Base-by-base conservation (phyloP, 1,140 invertebrate genomes). In the Charaxes varanes region DNA sequence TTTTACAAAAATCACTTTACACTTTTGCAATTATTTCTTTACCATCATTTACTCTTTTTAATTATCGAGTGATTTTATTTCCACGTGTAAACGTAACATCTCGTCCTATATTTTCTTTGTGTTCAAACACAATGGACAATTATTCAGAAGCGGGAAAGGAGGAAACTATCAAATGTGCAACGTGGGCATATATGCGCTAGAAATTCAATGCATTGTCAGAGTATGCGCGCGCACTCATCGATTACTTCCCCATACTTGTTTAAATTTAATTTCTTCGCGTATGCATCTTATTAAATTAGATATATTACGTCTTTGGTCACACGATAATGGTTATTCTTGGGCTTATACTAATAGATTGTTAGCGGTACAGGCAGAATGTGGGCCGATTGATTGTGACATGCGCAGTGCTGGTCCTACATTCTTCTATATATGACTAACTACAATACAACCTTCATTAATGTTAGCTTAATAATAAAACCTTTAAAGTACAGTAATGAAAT, bases 201-300 rank as follows among this genome's bases (percentile, higher is more conserved):
- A 45, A 27, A 26, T 43, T 47, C 45, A 59, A 72, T 64, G 69
- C 53, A 62, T 57, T 65, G 49, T 62, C 53, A 41, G 18, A 36
- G 37, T 23, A 32, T 79, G 74, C 74, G 74, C 74, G 72, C 74
- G 74, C 74, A 79, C 32, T 18, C 56, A 68, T 77, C 56, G 72
- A 77, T 77, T 70, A 18, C 24, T 32, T 30, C 40, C 46, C 48
- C 54, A 55, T 67, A 54, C 45, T 47, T 58, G 53, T 52, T 54
- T 61, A 38, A 59, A 64, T 66, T 57, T 58, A 66, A 53, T 58
- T 49, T 47, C n/a, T n/a, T n/a, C n/a, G n/a, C n/a, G 57, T 62
- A 65, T 53, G 52, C 60, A 59, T 47, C 46, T 63, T 61, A 76
- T 64, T 67, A 61, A 65, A 64, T 61, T 65, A 57, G 45, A 26